Evolutionary conservation across 2,113 vertebrate species (phyloP), one percentile per base, ranked within the genome.

Genomic region (Parus major): DNA sequence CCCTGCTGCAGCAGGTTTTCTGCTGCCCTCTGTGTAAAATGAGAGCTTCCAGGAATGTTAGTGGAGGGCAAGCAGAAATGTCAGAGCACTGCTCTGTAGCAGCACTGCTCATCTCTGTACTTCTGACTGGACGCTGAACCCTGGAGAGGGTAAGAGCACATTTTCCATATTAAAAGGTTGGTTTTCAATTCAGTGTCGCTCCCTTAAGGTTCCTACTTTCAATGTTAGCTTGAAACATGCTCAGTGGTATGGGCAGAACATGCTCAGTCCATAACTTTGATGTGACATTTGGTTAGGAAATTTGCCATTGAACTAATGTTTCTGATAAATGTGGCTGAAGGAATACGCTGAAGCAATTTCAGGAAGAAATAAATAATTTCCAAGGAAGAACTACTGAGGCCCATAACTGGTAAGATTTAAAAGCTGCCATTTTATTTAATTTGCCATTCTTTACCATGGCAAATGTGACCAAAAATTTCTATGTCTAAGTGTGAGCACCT

Each of bases 21-120:
- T 96, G 89, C 85, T 70, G 53, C 66, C 77, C 88, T 91, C 92
- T 76, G 53, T 94, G 98, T 98, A 98, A 98, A 92, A 90, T 23
- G 95, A 98, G 97, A 97, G 77, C 86, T 90, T 13, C 42, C 72
- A 83, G 77, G 72, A 94, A 95, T 82, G 86, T 86, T 88, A 96
- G 86, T 94, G 69, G 12, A 56, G 35, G 69, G 82, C 57, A 87
- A 95, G 49, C 70, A 92, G 92, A 96, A 93, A 93, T 68, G 36
- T 77, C 72, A 94, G 65, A 91, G 59, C 57, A 23, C 25, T 52
- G 20, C 59, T 93, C 81, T 90, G 60, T 66, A 36, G 21, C 86
- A 93, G 95, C 95, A 84, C 72, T 89, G 72, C 81, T 96, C 85
- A 92, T 61, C 85, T 76, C 78, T 24, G 25, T 55, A 77, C 4